phyloP scores from a whole-genome alignment of 2,888 invertebrate genomes.

The Amphiduros pacificus region DNA sequence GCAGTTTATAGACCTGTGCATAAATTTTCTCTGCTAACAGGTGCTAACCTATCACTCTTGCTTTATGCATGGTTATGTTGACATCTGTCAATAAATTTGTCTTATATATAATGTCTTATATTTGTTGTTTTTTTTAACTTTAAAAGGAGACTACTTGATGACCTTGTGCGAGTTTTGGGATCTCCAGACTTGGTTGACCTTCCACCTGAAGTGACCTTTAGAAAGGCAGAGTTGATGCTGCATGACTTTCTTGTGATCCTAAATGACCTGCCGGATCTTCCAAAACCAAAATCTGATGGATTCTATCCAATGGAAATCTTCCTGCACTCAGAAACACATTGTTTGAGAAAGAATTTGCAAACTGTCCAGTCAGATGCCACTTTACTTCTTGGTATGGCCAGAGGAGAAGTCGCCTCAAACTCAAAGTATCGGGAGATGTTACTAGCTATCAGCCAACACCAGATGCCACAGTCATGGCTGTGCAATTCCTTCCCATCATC shows the following conservation, averaged over 20 bases:
- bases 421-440: not conserved
- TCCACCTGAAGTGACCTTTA: constrained; percentile 2
- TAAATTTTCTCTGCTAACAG: too few species aligned
- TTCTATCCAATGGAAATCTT: constrained; percentile 48
- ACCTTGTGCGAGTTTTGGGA: constrained; percentile 18
- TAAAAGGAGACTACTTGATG: constrained; percentile 11
- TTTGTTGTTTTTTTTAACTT: too few species aligned
- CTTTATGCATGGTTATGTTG: too few species aligned
- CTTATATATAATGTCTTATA: too few species aligned
- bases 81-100: too few species aligned
- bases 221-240: constrained; percentile 18
- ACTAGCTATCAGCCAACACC: constrained; percentile 36
- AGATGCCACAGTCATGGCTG: constrained; percentile 44
- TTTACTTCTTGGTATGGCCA: constrained; percentile 2
- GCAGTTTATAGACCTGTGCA: too few species aligned
- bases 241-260: constrained; percentile 6
- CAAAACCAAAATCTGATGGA: constrained; percentile 40
- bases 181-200: constrained; percentile 11
- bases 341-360: constrained; percentile 20
- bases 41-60: too few species aligned
- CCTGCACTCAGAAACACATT: constrained; percentile 43
- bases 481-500: constrained; percentile 39
- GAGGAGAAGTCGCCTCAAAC: constrained; percentile 3
- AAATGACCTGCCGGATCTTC: constrained; percentile 32
- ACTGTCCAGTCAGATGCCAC: constrained; percentile 6